Base-by-base conservation (phyloP, 2,797 vertebrate species). In the Enteromius treurensis region DNA sequence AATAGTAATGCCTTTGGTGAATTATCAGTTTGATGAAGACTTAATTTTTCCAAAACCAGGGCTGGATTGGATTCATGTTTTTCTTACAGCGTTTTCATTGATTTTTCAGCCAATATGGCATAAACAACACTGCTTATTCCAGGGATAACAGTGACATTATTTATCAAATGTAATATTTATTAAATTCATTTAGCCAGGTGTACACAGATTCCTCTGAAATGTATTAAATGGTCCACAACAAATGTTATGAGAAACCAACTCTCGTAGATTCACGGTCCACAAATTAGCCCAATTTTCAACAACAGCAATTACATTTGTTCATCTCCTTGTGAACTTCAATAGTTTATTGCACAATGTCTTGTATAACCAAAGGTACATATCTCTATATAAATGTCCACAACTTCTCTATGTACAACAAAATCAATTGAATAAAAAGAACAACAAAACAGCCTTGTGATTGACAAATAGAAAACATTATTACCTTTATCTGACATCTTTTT, bases 221-320 rank as follows among this genome's bases (percentile, higher is more conserved):
- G 51, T 32, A 53, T 75, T 37, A 14, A 75, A 55, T 23, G 73
- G 10, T 75, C 76, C 58, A 77, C 58, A 77, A 32, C 23, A 64
- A 47, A 62, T 42, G 2, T 19, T 45, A 45, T 62, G 34, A 2
- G n/a, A 42, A 77, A 55, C 71, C 51, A 49, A 23, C 23, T 1
- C 23, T n/a, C 1, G 23, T 8, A 15, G n/a, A 6, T 40, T 21
- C 73, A 55, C 19, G 23, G 32, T 21, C 17, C 70, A 73, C 70
- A 73, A 55, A 75, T 55, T 23, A 55, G 26, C 29, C 58, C 58
- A 78, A 49, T 78, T 49, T 13, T 65, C 10, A 2, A 32, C 40
- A 55, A 75, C 51, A 78, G 29, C 75, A 29, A 29, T 77, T 64
- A 21, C 58, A 64, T 47, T 8, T 64, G 58, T 64, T 49, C 40